Conservation (phyloP, 2,797 vertebrate genomes). For the Octomys mimax region DNA sequence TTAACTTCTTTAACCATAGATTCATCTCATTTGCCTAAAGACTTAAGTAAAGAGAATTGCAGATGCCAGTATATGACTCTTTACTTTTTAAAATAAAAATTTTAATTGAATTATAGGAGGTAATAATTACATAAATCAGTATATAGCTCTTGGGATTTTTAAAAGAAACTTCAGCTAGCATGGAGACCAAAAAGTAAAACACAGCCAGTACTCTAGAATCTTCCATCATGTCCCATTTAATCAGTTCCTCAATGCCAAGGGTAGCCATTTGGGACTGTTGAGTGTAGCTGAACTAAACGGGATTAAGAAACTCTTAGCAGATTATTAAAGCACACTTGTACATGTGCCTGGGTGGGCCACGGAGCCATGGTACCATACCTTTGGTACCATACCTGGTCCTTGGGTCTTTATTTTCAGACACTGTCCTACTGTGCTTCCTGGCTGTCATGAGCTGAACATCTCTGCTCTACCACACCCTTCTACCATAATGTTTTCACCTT, state of each 20-base stretch:
- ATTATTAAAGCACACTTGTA: background rate
- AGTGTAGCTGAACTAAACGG: background rate
- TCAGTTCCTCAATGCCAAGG: background rate
- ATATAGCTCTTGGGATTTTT: background rate
- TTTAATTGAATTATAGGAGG: background rate
- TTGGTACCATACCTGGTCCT: no score
- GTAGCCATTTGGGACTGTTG: background rate
- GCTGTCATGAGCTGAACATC: background rate
- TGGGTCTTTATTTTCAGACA: background rate
- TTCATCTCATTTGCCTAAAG: background rate
- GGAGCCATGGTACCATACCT: background rate
- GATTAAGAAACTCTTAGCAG: background rate
- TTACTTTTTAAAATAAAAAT: slow-evolving; percentile 27
- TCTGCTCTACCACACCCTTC: background rate
- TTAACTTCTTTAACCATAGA: background rate
- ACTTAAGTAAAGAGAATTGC: background rate
- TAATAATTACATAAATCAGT: background rate
- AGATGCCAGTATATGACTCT: background rate
- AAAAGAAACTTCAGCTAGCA: background rate
- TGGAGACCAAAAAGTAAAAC: background rate
- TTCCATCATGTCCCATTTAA: background rate
- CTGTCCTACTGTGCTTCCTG: no score
- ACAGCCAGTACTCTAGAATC: background rate
- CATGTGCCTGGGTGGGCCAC: background rate
- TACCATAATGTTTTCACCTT: background rate